Conservation (phyloP, 2,797 vertebrate species). For the Poeciliopsis presidionis region DNA sequence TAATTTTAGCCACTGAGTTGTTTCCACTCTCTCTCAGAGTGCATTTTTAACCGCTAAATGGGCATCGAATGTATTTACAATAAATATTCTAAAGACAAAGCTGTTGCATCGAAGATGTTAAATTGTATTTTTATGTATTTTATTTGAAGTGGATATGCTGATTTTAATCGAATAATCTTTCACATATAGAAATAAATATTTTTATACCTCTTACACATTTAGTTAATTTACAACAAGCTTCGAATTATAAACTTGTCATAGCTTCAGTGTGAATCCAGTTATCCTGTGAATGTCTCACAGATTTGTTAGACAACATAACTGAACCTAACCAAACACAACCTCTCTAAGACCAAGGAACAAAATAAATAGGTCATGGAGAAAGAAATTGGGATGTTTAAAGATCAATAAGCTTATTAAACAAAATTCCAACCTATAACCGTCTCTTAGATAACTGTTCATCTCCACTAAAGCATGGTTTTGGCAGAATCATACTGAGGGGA, state of each 20-base stretch:
- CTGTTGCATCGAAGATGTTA: not conserved
- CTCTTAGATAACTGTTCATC: not conserved
- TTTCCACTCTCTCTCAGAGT: not conserved
- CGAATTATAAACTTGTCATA: not conserved
- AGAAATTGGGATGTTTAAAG: not conserved
- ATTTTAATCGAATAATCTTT: not conserved
- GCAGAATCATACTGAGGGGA: not conserved
- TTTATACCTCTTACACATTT: not conserved
- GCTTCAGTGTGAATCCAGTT: not conserved
- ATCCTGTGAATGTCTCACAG: not conserved
- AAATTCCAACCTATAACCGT: not conserved
- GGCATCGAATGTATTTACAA: not conserved
- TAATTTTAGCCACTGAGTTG: not conserved
- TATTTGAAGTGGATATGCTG: not conserved
- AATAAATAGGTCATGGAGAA: not conserved
- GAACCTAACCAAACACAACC: not conserved
- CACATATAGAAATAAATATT: not conserved
- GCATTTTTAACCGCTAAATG: not conserved
- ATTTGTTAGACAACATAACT: not conserved
- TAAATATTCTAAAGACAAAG: not conserved
- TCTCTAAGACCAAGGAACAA: not conserved
- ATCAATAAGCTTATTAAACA: not conserved
- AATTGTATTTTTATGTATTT: not conserved
- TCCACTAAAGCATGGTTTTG: not conserved
- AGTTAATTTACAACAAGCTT: not conserved